These are phyloP conservation scores for Plecturocebus donacophilus DNA, from an alignment of 2,113 vertebrate genomes.

Conservation along the genomic window DNA sequence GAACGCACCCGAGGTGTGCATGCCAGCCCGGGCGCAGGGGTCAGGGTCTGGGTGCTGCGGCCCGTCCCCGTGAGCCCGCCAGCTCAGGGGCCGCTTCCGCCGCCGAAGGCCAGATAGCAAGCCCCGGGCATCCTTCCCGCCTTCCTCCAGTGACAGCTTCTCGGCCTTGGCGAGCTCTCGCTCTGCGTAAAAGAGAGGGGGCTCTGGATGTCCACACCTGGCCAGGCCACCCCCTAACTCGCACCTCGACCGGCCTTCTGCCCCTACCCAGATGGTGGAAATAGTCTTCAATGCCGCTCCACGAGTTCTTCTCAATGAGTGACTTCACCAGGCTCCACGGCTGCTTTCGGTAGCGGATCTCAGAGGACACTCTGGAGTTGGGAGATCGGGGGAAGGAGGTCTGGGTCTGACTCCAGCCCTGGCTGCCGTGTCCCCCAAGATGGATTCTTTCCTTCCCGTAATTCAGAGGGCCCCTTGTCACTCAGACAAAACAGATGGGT, in stretches of 20 bases:
- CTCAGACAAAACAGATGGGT: not conserved
- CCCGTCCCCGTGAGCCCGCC: conserved; percentile 77
- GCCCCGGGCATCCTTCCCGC: conserved; percentile 82
- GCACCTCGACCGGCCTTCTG: rapidly evolving
- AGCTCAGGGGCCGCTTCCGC: conserved; percentile 90
- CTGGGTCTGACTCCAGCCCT: not conserved
- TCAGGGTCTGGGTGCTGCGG: conserved; percentile 85
- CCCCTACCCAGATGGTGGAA: conserved; percentile 91
- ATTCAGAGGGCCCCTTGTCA: not conserved
- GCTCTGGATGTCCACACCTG: not conserved
- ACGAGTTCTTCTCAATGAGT: conserved; percentile 94
- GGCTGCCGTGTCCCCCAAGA: not conserved
- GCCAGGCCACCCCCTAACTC: rapidly evolving
- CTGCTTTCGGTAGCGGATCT: conserved; percentile 95
- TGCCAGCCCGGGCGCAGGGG: conserved; percentile 56
- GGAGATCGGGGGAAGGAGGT: no score
- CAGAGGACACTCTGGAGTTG: conserved; percentile 89
- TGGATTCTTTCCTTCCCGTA: not conserved
- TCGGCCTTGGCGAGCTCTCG: conserved; percentile 91
- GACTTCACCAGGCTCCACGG: conserved; percentile 95
- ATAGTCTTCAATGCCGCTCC: conserved; percentile 94
- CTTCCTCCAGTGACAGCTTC: conserved; percentile 89
- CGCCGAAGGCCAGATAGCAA: conserved; percentile 86
- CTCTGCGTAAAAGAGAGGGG: conserved; percentile 79
- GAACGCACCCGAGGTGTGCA: conserved; percentile 79